Base-by-base conservation (phyloP, 2,888 invertebrate genomes). In the Micropterix aruncella region DNA sequence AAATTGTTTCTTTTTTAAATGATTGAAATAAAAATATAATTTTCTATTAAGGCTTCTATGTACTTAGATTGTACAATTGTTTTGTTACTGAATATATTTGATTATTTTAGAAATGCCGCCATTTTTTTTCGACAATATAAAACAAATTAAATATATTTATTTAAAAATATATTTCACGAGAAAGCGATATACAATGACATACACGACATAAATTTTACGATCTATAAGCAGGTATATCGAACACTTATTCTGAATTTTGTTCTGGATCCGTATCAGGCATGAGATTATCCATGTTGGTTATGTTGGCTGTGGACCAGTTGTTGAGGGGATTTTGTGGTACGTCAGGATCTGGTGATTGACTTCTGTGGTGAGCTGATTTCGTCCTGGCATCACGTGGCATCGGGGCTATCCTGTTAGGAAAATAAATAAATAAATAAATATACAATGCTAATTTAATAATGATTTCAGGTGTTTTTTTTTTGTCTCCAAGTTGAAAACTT, bases 231-330 rank as follows among this genome's bases (percentile, higher is more conserved):
- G n/a, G n/a, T n/a, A n/a, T n/a, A n/a, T n/a, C n/a, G n/a, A n/a
- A n/a, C n/a, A n/a, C n/a, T n/a, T n/a, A n/a, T n/a, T n/a, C n/a
- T n/a, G n/a, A n/a, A 47, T 46, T 49, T 49, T 52, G 51, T 52
- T 48, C 46, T 51, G 16, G 7, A 12, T 27, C 27, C 5, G 27
- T 27, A 5, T 27, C 27, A 5, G 48, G 41, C 5, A 50, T 41
- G 1, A 50, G 42, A 4, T 48, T 43, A 38, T 49, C 48, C 50
- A 50, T 50, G 37, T 48, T 48, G 27, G 47, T 47, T 19, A 50
- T 44, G 38, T 52, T 50, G 16, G 52, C 49, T 12, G 47, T 48
- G 41, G 47, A 47, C 50, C 51, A 48, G 42, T 46, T 50, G 43
- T 51, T 48, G 36, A 49, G 42, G 12, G 47, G 50, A 41, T 49